Conservation (phyloP, 2,888 invertebrate species). For the Agapostemon virescens region DNA sequence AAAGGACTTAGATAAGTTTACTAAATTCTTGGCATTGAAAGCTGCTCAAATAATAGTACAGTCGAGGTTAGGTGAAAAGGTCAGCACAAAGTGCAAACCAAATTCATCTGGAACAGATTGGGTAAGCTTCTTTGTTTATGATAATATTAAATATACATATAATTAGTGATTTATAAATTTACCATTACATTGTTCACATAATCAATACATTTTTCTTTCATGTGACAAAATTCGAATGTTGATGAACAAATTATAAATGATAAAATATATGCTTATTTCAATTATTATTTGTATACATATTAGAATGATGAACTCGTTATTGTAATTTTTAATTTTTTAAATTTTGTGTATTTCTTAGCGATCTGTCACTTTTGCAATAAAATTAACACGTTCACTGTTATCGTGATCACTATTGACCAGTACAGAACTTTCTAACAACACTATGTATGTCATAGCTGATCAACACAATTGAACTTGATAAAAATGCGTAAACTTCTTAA, state of each 20-base stretch:
- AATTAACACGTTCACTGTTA: no score
- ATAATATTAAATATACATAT: constrained; percentile 25
- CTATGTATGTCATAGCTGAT: no score
- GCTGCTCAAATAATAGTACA: constrained; percentile 95
- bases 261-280: neutral
- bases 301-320: neutral
- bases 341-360: neutral
- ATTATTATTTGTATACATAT: neutral
- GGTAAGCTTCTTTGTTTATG: constrained; percentile 81
- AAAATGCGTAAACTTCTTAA: no score
- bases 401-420: no score
- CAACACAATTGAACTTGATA: no score
- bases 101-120: constrained; percentile 91
- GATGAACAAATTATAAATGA: neutral
- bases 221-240: neutral
- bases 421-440: no score
- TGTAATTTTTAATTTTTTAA: neutral
- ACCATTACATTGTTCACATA: neutral
- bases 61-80: constrained; percentile 93
- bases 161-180: constrained; percentile 49
- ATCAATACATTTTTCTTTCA: neutral
- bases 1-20: constrained; percentile 93
- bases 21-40: constrained; percentile 92
- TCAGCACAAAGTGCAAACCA: constrained; percentile 90
- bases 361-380: neutral